Percentiles rank a stretch among this genome's conserved stretches.
phyloP scores from a whole-genome alignment of 2,797 vertebrate genomes.

The Onychomys leucogaster region DNA sequence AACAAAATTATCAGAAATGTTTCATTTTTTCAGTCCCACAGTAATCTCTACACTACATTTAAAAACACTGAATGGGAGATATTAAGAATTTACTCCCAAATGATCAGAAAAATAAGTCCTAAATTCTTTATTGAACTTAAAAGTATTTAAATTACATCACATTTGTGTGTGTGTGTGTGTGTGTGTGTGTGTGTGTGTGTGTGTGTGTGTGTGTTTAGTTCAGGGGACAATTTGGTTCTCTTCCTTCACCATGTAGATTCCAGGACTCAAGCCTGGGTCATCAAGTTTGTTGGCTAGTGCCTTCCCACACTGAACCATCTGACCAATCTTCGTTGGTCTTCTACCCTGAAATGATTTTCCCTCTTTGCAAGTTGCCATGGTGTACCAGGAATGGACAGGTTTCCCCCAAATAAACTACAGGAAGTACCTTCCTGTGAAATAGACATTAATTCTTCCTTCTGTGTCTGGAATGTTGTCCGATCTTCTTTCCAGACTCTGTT shows the following conservation, averaged over 20 bases:
- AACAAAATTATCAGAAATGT: constrained; percentile 33
- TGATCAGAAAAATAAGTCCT: neutral
- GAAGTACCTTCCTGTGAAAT: constrained; percentile 1
- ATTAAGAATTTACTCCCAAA: constrained; percentile 17
- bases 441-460: constrained; percentile 1
- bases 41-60: constrained; percentile 42
- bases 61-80: neutral
- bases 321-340: neutral
- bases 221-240: neutral
- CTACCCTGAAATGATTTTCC: neutral
- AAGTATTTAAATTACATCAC: neutral
- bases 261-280: neutral
- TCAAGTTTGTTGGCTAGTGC: neutral
- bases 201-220: neutral
- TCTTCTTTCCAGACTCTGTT: constrained; percentile 7
- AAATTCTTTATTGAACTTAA: constrained; percentile 31
- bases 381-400: neutral
- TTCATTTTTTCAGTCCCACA: neutral
- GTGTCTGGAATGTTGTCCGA: neutral
- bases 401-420: neutral
- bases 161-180: too few species aligned
- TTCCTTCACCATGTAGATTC: neutral
- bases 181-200: neutral
- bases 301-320: neutral
- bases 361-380: neutral